A percentile compares a stretch with the other conserved stretches of the same genome.
These are phyloP conservation scores for Caenorhabditis sp. DNA, from an alignment of 2,888 invertebrate species.

Conservation along the genomic window DNA sequence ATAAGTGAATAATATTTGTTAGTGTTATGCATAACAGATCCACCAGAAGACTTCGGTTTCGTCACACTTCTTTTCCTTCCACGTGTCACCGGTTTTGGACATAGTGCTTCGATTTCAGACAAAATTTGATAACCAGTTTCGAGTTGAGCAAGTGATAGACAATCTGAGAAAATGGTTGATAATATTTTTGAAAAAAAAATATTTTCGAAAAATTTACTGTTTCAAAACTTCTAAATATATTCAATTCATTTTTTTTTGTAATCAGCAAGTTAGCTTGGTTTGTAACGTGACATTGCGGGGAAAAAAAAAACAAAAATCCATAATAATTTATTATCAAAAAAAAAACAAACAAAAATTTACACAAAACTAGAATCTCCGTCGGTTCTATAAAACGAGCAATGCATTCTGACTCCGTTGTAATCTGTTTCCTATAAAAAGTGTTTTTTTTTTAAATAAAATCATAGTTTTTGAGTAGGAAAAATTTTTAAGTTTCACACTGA, in stretches of 20 bases:
- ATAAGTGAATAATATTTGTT: conserved; percentile 40
- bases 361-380: background rate
- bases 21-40: conserved; percentile 6
- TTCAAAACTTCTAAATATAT: no score
- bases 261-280: no score
- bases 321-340: no score
- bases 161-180: conserved; percentile 12
- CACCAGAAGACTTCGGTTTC: background rate
- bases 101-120: conserved; percentile 13
- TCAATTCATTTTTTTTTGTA: no score
- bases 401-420: background rate
- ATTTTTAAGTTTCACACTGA: background rate
- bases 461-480: no score
- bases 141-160: conserved; percentile 22
- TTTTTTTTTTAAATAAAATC: background rate
- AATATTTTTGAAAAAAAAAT: background rate
- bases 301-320: background rate
- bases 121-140: conserved; percentile 31
- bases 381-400: background rate
- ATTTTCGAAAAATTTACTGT: no score
- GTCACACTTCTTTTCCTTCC: background rate
- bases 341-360: no score
- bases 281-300: no score
- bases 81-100: background rate
- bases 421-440: background rate